Base-by-base conservation (phyloP, 2,888 invertebrate species). In the Drosophila kambysellisi region DNA sequence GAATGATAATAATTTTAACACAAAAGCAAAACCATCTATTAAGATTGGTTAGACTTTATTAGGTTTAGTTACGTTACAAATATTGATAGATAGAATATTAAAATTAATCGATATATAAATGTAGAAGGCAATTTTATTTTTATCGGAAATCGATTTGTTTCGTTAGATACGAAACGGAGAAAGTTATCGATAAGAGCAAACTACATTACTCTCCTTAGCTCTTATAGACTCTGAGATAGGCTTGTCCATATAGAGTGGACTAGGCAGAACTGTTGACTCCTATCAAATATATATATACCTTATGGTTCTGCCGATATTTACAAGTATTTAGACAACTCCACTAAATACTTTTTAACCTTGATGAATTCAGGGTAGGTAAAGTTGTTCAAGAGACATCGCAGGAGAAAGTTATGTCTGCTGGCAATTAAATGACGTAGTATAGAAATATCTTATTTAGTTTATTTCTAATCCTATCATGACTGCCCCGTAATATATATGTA, bases 1-100 rank as follows among this genome's bases (percentile, higher is more conserved):
- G 4, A 17, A n/a, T 25, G 2, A 17, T 53, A 17, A 25, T 46
- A 4, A 43, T 43, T n/a, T 12, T 20, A 1, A 1, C 20, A 12
- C 6, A 46, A 15, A 2, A 46, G 12, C 20, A 20, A 12, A 46
- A 0, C 3, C 7, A 20, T 4, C 3, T 0, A 7, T 20, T 7
- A 12, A 7, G 12, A 46, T n/a, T 41, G 9, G 4, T 0, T n/a
- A 4, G 4, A 41, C 41, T 17, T 39, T 17, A 39, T 17, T 39
- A 0, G 17, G 0, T 17, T 9, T 2, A n/a, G 2, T 37, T 37
- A 7, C 3, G 37, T 37, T 3, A 17, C 7, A 37, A 4, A 17
- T 37, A 12, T 15, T 30, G 25, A 30, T 30, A 30, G 30, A 30
- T 30, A 30, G 12, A 46, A 46, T 12, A 20, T 12, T 25, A 25